phyloP scores from a whole-genome alignment of 2,888 invertebrate species.

The Nycteola revayana region DNA sequence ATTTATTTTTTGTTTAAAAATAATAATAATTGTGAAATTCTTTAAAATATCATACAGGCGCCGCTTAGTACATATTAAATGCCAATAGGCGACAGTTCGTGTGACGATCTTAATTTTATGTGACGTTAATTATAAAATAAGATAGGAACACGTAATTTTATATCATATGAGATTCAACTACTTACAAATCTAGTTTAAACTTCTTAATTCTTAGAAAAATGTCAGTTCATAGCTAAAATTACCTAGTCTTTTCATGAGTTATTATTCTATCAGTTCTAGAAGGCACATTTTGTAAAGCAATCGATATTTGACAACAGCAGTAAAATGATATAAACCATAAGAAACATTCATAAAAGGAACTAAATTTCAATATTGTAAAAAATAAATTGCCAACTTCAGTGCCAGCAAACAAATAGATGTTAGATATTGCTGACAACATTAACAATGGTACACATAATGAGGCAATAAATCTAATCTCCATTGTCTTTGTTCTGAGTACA shows the following conservation, averaged over 20 bases:
- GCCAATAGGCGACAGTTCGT: too few species aligned
- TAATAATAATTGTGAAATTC: too few species aligned
- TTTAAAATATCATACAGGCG: too few species aligned
- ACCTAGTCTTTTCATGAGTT: conserved; percentile 26
- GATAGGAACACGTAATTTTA: too few species aligned
- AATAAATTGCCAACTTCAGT: conserved; percentile 87
- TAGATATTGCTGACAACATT: conserved; percentile 90
- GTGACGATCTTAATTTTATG: too few species aligned
- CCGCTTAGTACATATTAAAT: too few species aligned
- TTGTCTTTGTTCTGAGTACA: conserved; percentile 58
- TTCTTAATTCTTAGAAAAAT: too few species aligned
- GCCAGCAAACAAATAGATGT: conserved; percentile 93
- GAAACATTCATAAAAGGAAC: conserved; percentile 52
- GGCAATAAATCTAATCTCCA: conserved; percentile 85
- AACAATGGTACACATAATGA: conserved; percentile 87
- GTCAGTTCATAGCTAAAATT: too few species aligned
- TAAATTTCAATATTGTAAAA: conserved; percentile 79
- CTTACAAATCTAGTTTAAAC: too few species aligned
- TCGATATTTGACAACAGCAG: conserved; percentile 72
- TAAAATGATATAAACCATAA: conserved; percentile 58
- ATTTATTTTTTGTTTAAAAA: too few species aligned
- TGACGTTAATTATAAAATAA: too few species aligned
- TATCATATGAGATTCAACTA: too few species aligned
- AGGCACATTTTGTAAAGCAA: conserved; percentile 60
- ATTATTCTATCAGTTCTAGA: conserved; percentile 53